phyloP scores from a whole-genome alignment of 2,797 vertebrate species.

The Hylomyscus alleni region DNA sequence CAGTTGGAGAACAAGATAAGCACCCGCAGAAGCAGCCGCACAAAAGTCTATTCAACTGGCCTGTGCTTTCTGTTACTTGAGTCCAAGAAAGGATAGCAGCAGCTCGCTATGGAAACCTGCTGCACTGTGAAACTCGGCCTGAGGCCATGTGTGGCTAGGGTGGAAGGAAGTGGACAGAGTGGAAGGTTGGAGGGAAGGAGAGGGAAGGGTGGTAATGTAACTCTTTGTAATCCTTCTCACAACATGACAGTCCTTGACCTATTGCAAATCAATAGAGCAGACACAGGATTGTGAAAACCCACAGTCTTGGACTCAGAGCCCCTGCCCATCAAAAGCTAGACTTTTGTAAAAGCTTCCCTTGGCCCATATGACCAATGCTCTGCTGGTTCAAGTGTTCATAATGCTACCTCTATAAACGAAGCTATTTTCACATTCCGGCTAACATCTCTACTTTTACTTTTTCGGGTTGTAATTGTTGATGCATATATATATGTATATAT shows the following conservation, averaged over 20 bases:
- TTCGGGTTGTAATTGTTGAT: neutral
- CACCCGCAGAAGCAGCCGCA: constrained; percentile 49
- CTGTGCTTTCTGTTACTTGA: neutral
- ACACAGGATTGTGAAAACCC: neutral
- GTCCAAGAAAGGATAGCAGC: constrained; percentile 47
- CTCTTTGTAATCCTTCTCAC: neutral
- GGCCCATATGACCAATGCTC: neutral
- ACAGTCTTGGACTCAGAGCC: neutral
- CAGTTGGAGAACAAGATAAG: constrained; percentile 77
- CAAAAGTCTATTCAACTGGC: constrained; percentile 55
- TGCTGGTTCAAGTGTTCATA: constrained; percentile 27
- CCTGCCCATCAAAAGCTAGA: neutral
- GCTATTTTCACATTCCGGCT: constrained; percentile 8
- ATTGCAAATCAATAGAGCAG: constrained; percentile 1
- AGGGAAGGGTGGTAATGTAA: neutral
- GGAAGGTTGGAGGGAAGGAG: constrained; percentile 17
- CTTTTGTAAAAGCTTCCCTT: neutral
- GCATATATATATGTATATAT: neutral
- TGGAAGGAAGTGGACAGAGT: neutral
- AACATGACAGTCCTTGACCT: neutral
- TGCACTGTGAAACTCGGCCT: neutral
- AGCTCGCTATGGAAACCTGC: constrained; percentile 24
- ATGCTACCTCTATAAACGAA: neutral
- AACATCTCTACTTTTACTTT: neutral
- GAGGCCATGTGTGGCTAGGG: neutral